phyloP scores from a whole-genome alignment of 2,888 invertebrate genomes.

The Agrochola lota region DNA sequence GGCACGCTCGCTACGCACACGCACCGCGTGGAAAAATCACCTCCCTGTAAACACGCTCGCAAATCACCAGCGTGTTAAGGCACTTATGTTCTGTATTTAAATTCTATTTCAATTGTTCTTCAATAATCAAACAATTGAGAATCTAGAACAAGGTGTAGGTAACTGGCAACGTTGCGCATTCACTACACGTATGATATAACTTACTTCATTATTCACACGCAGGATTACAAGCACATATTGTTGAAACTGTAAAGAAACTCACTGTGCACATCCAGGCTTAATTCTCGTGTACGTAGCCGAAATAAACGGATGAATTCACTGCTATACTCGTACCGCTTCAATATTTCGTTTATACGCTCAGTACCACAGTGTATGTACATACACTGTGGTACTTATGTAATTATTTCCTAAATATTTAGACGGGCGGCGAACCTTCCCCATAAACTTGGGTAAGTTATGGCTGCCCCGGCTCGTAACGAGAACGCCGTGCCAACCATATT shows the following conservation, averaged over 20 bases:
- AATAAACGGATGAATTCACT: conserved; percentile 58
- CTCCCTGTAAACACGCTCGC: too few species aligned
- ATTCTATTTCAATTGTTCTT: background rate
- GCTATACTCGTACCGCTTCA: conserved; percentile 52
- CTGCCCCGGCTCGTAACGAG: conserved; percentile 73
- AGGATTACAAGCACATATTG: conserved; percentile 29
- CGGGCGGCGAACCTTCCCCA: conserved; percentile 74
- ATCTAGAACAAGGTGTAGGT: conserved; percentile 4
- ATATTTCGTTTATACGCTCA: conserved; percentile 67
- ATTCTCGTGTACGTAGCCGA: conserved; percentile 25
- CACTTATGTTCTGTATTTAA: background rate
- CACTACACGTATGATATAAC: conserved; percentile 20
- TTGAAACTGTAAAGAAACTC: conserved; percentile 46
- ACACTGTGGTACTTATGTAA: conserved; percentile 75
- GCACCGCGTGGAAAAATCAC: too few species aligned
- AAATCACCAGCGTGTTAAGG: too few species aligned
- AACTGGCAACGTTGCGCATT: background rate
- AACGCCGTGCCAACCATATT: conserved; percentile 67
- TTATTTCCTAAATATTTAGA: conserved; percentile 84
- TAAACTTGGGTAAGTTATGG: conserved; percentile 81
- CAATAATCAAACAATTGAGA: conserved; percentile 6
- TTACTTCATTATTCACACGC: conserved; percentile 41
- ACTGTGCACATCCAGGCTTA: conserved; percentile 30
- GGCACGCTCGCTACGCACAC: too few species aligned
- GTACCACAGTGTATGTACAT: too few species aligned